phyloP scores from a whole-genome alignment of 2,888 invertebrate genomes.

The Eupithecia subfuscata region DNA sequence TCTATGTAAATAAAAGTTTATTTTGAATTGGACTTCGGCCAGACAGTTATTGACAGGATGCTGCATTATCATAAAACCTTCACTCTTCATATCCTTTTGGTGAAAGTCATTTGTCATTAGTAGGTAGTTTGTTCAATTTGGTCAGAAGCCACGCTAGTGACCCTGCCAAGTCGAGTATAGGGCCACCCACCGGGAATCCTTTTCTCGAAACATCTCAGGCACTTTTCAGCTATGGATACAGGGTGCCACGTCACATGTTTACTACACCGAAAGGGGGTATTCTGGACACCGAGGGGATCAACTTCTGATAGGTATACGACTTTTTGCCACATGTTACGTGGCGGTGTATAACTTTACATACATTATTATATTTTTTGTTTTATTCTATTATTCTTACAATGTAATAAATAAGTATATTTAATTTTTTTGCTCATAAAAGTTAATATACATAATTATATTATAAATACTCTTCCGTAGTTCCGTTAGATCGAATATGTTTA shows the following conservation, averaged over 20 bases:
- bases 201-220: neutral
- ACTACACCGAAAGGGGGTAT: too few relatives aligned
- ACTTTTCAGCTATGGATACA: too few relatives aligned
- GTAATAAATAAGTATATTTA: too few relatives aligned
- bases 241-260: too few relatives aligned
- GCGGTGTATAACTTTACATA: too few relatives aligned
- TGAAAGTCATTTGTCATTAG: neutral
- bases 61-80: constrained; percentile 9
- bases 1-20: neutral
- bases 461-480: neutral
- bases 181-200: neutral
- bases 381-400: too few relatives aligned
- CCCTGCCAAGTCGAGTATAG: neutral
- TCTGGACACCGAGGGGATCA: too few relatives aligned
- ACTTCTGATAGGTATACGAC: too few relatives aligned
- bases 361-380: too few relatives aligned
- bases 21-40: neutral
- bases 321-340: too few relatives aligned
- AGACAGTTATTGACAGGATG: constrained; percentile 8
- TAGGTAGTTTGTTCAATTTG: neutral
- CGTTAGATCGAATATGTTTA: neutral
- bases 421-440: too few relatives aligned
- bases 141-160: neutral
- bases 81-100: neutral
- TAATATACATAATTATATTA: too few relatives aligned